phyloP scores from a whole-genome alignment of 2,113 vertebrate genomes.

The Notarius lentiginosus region DNA sequence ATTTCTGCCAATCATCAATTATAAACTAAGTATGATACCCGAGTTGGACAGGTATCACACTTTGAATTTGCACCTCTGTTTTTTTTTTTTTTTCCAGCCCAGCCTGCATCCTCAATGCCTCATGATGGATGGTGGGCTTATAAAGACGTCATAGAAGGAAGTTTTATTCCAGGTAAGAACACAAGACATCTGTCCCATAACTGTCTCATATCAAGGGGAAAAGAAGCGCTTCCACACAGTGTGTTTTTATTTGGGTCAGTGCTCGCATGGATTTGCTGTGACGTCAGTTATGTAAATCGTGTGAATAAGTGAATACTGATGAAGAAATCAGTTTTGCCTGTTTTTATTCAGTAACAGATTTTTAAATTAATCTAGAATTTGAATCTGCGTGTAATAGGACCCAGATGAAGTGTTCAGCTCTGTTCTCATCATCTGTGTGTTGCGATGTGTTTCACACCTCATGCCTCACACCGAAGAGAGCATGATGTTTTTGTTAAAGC shows the following conservation, averaged over 20 bases:
- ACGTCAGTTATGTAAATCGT: not conserved
- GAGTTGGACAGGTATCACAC: not conserved
- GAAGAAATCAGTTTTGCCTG: not conserved
- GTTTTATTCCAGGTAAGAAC: conserved; percentile 84
- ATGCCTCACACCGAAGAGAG: not conserved
- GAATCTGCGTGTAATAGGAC: not conserved
- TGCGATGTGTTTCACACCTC: not conserved
- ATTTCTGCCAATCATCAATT: not conserved
- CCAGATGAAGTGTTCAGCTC: not conserved
- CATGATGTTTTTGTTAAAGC: conserved; percentile 9
- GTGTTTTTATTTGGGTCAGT: conserved; percentile 13
- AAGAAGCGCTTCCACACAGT: not conserved
- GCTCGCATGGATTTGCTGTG: not conserved
- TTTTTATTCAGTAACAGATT: not conserved
- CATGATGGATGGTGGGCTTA: conserved; percentile 92
- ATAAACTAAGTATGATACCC: not conserved
- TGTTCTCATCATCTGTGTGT: not conserved
- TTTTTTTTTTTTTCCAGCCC: conserved; percentile 70
- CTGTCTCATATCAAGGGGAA: not conserved
- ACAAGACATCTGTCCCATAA: not conserved
- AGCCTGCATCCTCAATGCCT: conserved; percentile 87
- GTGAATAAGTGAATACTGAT: conserved; percentile 7
- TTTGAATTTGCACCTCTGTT: not conserved
- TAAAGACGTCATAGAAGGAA: conserved; percentile 87
- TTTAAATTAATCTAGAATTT: not conserved